Evolutionary conservation across 2,797 vertebrate genomes (phyloP).

Genomic region (Nannoperca australis): DNA sequence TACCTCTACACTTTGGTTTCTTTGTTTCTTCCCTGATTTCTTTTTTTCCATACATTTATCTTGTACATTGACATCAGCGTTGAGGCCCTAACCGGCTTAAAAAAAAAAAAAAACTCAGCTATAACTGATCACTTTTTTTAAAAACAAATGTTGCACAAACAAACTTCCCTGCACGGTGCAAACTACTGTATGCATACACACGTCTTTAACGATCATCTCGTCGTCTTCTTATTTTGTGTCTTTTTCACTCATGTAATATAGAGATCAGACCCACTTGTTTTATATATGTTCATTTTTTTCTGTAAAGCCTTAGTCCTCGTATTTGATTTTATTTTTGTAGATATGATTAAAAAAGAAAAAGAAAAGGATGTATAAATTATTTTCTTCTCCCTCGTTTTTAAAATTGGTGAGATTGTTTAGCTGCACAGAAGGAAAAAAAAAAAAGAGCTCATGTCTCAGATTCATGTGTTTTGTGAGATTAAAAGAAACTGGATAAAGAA

Average conservation of each 20-base stretch:
- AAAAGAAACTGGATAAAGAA: slow-evolving; percentile 77
- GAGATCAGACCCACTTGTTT: slow-evolving; percentile 81
- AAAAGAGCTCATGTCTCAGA: slow-evolving; percentile 73
- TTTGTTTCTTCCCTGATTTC: slow-evolving; percentile 37
- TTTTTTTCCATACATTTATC: slow-evolving; percentile 39
- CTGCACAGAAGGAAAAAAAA: slow-evolving; percentile 83
- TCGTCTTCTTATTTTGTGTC: slow-evolving; percentile 59
- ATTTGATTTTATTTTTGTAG: slow-evolving; percentile 89
- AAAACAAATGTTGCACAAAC: slow-evolving; percentile 72
- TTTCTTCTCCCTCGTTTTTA: slow-evolving; percentile 83
- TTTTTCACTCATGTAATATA: slow-evolving; percentile 84
- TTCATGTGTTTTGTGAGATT: slow-evolving; percentile 87
- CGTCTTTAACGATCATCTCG: slow-evolving; percentile 72
- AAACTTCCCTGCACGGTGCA: slow-evolving; percentile 79
- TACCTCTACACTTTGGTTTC: slow-evolving; percentile 68
- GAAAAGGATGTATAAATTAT: slow-evolving; percentile 86
- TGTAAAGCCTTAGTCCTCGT: slow-evolving; percentile 85
- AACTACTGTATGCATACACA: slow-evolving; percentile 86
- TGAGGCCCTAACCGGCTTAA: slow-evolving; percentile 35
- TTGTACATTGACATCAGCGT: slow-evolving; percentile 49
- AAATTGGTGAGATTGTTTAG: slow-evolving; percentile 82
- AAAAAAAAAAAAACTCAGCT: slow-evolving; percentile 15
- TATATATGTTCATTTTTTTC: slow-evolving; percentile 79
- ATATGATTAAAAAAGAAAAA: slow-evolving; percentile 73
- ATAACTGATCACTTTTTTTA: slow-evolving; percentile 56